Base-by-base conservation (phyloP, 2,113 vertebrate genomes). In the Percina caprodes region DNA sequence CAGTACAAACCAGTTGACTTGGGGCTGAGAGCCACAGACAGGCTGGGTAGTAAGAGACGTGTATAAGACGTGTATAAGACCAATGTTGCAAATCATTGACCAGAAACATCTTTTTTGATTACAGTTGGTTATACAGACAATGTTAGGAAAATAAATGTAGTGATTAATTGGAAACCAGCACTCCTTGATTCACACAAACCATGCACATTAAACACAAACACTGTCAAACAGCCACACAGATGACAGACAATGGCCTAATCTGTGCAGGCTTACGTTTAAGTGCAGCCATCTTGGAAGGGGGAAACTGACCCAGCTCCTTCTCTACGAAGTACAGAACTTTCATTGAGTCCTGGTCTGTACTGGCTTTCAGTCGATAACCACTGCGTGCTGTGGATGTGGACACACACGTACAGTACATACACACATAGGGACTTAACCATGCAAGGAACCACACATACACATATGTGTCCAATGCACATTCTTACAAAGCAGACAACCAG, bases 251-350 rank as follows among this genome's bases (percentile, higher is more conserved):
- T 24, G 54, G 75, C 80, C 88, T 76, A 55, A 45, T 78, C 79
- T 75, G 56, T 62, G 80, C 78, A 84, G 70, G 89, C 97, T 99
- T 95, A 99, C 97, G 96, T 97, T 96, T 95, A 60, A 95, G 94
- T 89, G 95, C 84, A 95, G 96, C 95, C 94, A 95, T 95, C 89
- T 95, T 95, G 83, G 94, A 86, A 51, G 95, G 94, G 67, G 97
- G 97, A 90, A 98, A 96, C 89, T 97, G 96, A 86, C 94, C 96
- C 95, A 98, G 89, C 89, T 98, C 97, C 88, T 97, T 98, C 94
- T 99, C 97, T 0, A 98, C 93, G 78, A 97, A 98, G 95, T 97
- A 99, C 71, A 98, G 91, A 92, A 97, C 96, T 94, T 98, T 99
- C 97, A 97, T 96, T 89, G 96, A 96, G 86, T 97, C 97, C 88